Conservation (phyloP, 2,797 vertebrate species). For the Helarctos malayanus region DNA sequence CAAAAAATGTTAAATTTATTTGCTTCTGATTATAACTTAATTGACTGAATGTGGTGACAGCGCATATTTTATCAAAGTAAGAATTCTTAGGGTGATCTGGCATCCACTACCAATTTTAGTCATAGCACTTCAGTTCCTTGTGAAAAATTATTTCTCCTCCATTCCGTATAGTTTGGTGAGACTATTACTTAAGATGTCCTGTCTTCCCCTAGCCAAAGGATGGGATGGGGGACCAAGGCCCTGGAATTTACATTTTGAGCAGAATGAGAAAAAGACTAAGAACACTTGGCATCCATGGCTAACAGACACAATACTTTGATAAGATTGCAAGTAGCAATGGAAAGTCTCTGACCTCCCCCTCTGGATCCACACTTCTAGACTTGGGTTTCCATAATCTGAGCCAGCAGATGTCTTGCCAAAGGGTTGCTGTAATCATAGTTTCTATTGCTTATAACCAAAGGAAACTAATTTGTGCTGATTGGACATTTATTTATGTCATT, state of each 20-base stretch:
- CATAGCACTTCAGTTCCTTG: not conserved
- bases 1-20: slow-evolving; percentile 27
- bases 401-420: no score
- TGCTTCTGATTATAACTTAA: slow-evolving; percentile 4
- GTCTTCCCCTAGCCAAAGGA: not conserved
- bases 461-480: not conserved
- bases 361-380: not conserved
- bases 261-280: not conserved
- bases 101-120: not conserved
- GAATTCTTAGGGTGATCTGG: not conserved
- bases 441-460: not conserved
- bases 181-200: not conserved
- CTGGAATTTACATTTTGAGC: slow-evolving; percentile 1
- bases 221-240: not conserved
- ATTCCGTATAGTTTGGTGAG: not conserved
- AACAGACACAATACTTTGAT: not conserved
- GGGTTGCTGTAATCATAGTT: not conserved
- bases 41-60: not conserved
- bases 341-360: not conserved
- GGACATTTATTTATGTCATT: not conserved
- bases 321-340: not conserved
- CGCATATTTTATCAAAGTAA: not conserved
- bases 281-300: not conserved
- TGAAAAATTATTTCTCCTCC: not conserved
- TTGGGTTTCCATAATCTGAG: not conserved